phyloP scores from a whole-genome alignment of 2,113 vertebrate species.

The Hippocampus zosterae region DNA sequence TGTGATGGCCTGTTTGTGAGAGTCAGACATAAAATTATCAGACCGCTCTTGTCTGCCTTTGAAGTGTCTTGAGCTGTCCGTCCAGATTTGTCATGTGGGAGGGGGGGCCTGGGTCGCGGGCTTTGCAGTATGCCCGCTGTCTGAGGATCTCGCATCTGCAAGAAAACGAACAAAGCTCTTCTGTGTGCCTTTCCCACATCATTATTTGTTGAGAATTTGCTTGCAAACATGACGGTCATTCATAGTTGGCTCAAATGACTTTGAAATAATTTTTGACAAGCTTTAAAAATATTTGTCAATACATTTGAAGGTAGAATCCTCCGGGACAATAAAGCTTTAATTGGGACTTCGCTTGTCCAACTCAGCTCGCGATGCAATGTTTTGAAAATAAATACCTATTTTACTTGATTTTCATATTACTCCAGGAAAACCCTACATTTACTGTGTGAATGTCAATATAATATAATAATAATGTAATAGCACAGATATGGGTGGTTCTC shows the following conservation, averaged over 20 bases:
- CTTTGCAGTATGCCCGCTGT: conserved; percentile 63
- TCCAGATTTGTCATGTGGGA: conserved; percentile 62
- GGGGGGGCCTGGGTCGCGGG: conserved; percentile 50
- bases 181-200: neutral
- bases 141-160: conserved; percentile 53
- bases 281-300: neutral
- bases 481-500: too few species aligned
- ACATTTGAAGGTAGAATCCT: neutral
- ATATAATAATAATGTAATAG: neutral
- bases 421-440: neutral
- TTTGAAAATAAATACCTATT: neutral
- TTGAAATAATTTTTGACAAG: neutral
- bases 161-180: conserved; percentile 42
- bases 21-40: conserved; percentile 69
- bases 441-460: neutral
- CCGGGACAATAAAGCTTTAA: neutral
- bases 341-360: too few species aligned
- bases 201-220: neutral
- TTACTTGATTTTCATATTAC: neutral
- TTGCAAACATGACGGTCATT: neutral
- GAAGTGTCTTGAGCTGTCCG: conserved; percentile 68
- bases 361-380: neutral
- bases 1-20: conserved; percentile 65
- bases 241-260: neutral
- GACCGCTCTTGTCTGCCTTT: conserved; percentile 63